Base-by-base conservation (phyloP, 2,888 invertebrate genomes). In the Elysia crispata region DNA sequence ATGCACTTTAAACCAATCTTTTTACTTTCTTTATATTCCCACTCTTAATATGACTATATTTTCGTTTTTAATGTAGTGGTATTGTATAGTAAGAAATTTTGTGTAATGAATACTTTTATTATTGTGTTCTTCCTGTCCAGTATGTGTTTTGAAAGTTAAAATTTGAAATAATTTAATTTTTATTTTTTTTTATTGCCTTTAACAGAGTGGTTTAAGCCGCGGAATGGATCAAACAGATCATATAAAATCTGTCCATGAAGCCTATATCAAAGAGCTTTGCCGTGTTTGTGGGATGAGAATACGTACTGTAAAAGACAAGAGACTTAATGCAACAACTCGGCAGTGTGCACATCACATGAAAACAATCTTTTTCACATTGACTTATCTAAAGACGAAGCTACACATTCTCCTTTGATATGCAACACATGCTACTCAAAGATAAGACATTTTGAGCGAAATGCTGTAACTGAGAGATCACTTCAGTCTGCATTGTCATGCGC, bases 341-440 rank as follows among this genome's bases (percentile, higher is more conserved):
- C 13, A 66, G 25, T 66, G 66, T 66, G 28, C 25, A 30, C 66
- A 66, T 66, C 66, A 66, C 25, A 28, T 30, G 18, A 66, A 28
- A 66, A 28, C 23, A 66, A 66, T 28, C 13, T 66, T 1, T 66
- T 66, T 25, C 66, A 66, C 28, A 66, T 66, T 66, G 66, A 66
- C 30, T 13, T 66, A 25, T 66, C 66, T 18, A 11, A 5, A 18
- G 66, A 66, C 25, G 66, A 30, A 25, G 28, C 13, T 3, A 66
- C 13, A 13, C 28, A 66, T 66, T 66, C n/a, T 25, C 28, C 66
- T 28, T 20, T 25, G 30, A 6, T 66, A 25, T 66, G 66, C 25
- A 13, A 66, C 28, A 25, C 18, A 18, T 66, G 66, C 28, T 66
- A 66, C 30, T n/a, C 66, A 18, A 66, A 30, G 30, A 25, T 66